These are phyloP conservation scores for Poicephalus gulielmi DNA, from an alignment of 2,113 vertebrate species.

Conservation along the genomic window DNA sequence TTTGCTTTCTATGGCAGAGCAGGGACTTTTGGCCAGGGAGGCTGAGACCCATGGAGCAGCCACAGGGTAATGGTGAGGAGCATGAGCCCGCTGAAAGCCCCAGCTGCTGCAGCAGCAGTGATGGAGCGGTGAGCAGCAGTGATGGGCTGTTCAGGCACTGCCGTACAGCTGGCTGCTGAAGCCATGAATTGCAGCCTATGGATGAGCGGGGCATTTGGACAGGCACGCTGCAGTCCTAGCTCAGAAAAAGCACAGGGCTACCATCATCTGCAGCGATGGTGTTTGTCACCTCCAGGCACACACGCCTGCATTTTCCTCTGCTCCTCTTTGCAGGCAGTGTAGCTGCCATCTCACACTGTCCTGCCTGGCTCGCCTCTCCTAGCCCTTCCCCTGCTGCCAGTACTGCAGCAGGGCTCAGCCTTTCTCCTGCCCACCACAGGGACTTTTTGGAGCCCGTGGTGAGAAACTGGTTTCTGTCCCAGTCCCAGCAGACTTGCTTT, in stretches of 20 bases:
- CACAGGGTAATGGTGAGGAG: not conserved
- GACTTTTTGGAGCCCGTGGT: not conserved
- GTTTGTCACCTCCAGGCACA: not conserved
- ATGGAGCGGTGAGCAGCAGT: not conserved
- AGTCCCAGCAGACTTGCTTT: not conserved
- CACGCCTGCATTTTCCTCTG: not conserved
- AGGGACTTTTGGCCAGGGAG: not conserved
- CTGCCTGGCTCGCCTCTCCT: not conserved
- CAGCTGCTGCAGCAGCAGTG: not conserved
- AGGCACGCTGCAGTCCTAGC: not conserved
- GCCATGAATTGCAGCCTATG: not conserved
- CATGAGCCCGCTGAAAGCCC: not conserved
- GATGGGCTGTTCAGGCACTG: not conserved
- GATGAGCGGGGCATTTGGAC: fast-evolving
- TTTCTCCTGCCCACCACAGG: not conserved
- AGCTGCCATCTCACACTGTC: not conserved
- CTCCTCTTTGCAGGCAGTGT: not conserved
- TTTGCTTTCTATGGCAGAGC: not conserved
- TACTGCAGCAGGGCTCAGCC: not conserved
- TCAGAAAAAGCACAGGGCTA: not conserved
- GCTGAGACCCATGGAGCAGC: not conserved
- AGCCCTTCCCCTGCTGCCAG: not conserved
- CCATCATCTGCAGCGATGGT: fast-evolving
- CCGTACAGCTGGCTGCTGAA: not conserved
- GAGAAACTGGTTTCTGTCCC: not conserved